A percentile compares a stretch with the other conserved stretches of the same genome.
Evolutionary conservation across 2,888 invertebrate genomes (phyloP).

Genomic region (Ptychoptera contaminata): DNA sequence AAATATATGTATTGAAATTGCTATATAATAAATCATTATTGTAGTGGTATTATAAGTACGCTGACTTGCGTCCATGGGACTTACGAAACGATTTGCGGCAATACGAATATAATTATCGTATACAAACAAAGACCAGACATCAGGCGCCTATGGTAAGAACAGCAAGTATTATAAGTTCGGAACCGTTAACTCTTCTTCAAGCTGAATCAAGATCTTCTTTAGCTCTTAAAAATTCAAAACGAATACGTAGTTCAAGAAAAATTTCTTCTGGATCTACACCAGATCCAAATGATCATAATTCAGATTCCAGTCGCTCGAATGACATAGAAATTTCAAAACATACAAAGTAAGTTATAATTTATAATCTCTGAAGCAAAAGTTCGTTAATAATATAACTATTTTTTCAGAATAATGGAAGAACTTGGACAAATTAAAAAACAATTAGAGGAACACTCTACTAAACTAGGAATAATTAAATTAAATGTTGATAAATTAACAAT

Average conservation of each 20-base stretch:
- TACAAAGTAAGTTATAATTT: conserved; percentile 6
- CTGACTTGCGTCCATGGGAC: conserved; percentile 80
- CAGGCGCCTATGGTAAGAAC: conserved; percentile 58
- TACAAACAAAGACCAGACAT: conserved; percentile 61
- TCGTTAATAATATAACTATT: conserved; percentile 1
- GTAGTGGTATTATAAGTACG: conserved; percentile 57
- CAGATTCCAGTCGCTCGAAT: conserved; percentile 35
- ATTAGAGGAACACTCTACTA: conserved; percentile 35
- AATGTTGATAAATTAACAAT: conserved; percentile 25
- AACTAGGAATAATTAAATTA: conserved; percentile 27
- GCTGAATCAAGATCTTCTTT: conserved; percentile 36
- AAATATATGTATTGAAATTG: neutral
- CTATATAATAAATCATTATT: conserved; percentile 1
- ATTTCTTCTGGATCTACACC: conserved; percentile 30
- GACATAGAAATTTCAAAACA: conserved; percentile 15
- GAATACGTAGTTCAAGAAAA: conserved; percentile 34
- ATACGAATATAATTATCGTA: conserved; percentile 67
- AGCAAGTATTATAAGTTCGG: conserved; percentile 51
- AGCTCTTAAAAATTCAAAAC: conserved; percentile 33
- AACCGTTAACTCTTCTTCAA: conserved; percentile 35
- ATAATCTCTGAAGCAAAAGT: no score
- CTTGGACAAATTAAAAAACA: conserved; percentile 34
- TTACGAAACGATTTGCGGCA: conserved; percentile 70
- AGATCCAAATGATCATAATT: conserved; percentile 35
- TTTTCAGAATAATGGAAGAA: conserved; percentile 32